Conservation (phyloP, 92 coral and sea anemone species). For the Hydrozoanthus gracilis region DNA sequence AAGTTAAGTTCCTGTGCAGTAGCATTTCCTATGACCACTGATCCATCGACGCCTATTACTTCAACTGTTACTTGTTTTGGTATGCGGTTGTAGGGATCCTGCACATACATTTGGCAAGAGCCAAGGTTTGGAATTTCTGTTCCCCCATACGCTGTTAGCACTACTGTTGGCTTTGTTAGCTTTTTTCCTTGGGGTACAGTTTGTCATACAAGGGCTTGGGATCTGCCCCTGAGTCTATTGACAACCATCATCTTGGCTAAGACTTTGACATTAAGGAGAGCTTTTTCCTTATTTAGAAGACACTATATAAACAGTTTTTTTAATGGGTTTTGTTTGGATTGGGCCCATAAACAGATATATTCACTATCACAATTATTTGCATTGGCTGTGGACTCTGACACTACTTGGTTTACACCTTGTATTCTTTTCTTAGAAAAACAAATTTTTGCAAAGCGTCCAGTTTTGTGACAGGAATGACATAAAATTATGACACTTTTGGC, state of each 20-base stretch:
- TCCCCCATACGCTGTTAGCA: constrained; percentile 56
- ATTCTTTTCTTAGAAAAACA: constrained; percentile 48
- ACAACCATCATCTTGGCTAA: constrained; percentile 29
- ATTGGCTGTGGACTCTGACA: constrained; percentile 33
- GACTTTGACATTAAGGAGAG: constrained; percentile 43
- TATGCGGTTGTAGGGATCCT: constrained; percentile 57
- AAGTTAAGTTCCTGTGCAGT: constrained; percentile 62
- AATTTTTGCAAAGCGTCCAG: constrained; percentile 59
- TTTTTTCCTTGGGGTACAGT: constrained; percentile 14
- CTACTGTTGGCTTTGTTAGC: constrained; percentile 49
- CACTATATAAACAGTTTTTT: constrained; percentile 41
- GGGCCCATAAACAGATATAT: constrained; percentile 35
- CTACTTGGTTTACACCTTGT: constrained; percentile 51
- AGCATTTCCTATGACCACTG: constrained; percentile 61
- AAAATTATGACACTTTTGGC: constrained; percentile 47
- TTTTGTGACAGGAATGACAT: constrained; percentile 52
- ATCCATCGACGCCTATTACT: constrained; percentile 56
- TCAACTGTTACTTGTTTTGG: constrained; percentile 51
- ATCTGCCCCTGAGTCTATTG: constrained; percentile 69
- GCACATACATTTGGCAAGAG: constrained; percentile 56
- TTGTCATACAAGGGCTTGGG: constrained; percentile 64
- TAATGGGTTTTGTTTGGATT: constrained; percentile 49
- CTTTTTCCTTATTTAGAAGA: constrained; percentile 58
- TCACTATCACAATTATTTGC: neutral
- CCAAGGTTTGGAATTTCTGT: constrained; percentile 62